Base-by-base conservation (phyloP, 1,140 invertebrate species). In the Atta texana region DNA sequence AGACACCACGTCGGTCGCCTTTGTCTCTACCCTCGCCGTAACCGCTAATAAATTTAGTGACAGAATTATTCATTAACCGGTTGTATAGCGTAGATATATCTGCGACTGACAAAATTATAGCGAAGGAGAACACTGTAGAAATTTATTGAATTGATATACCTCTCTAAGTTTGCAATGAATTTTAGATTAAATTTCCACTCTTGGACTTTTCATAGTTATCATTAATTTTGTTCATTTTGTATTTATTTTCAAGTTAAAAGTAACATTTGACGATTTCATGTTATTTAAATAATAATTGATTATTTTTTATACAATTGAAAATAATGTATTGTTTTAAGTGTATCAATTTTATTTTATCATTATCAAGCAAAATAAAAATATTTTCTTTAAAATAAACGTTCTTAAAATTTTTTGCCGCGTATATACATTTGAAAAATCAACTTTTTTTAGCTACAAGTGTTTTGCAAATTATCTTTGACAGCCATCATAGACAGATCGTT, bases 1-100 rank as follows among this genome's bases (percentile, higher is more conserved):
- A 34, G 63, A 80, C 63, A 28, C 69, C 51, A 81, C 28, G 31
- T n/a, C 39, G 14, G 59, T 39, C 64, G 64, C 51, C 12, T 71
- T 74, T 61, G 55, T 75, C 49, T 81, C 18, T 3, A 84, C 53
- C 55, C 24, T 82, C 21, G 68, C 44, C 34, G 69, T 55, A 61
- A 75, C 24, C 24, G 55, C 44, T 84, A 75, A 84, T 84, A 63
- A 84, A 49, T 84, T 84, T 84, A 84, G 39, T 44, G 24, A 39
- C 69, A 51, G 68, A 84, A 75, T 51, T 84, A 74, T 75, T 75
- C 39, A 39, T 80, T 61, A 74, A n/a, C 39, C 24, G 24, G 2
- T 84, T 63, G 69, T 61, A 75, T 28, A 24, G 55, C 69, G 8
- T 51, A 18, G 69, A 49, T 34, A 84, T 84, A 61, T 74, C 55